Base-by-base conservation (phyloP, 2,113 vertebrate species). In the Thryonomys swinderianus region DNA sequence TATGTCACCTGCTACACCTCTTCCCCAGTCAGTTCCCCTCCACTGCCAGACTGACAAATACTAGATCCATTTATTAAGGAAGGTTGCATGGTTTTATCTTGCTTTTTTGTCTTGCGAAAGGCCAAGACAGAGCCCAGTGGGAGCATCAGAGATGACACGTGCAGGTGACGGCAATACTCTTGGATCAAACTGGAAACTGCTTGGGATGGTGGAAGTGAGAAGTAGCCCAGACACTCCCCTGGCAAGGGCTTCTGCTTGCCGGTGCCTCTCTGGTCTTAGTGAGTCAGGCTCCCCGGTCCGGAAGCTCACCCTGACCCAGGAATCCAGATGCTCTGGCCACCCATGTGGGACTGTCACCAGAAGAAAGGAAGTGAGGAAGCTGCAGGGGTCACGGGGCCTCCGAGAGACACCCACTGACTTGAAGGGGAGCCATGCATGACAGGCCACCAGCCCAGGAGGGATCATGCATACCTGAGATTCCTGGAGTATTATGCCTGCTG, bases 381-480 rank as follows among this genome's bases (percentile, higher is more conserved):
- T 66, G 27, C 0, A 23, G 73, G 69, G 81, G 51, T 17, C 21
- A 62, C 14, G 69, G 69, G 73, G 48, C 80, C 20, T 5, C 59
- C 64, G 13, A 87, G 88, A 64, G 74, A 14, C 21, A 48, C 12
- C 61, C 27, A 32, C 64, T 82, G 78, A 45, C 37, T 78, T 81
- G 86, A 71, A 90, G 85, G 90, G 93, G 83, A 97, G 51, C 91
- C 94, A 91, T 3, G 94, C 89, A 17, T 73, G 96, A 86, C 16
- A 1, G 5, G 78, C 94, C 91, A 51, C 11, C 59, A 91, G 79
- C 62, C 85, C 85, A 89, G 83, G 93, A 53, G 42, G 66, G 90
- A 59, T 67, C 69, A 20, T 25, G 37, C 93, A 91, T 96, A 79
- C 94, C 76, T 96, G 71, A 64, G 40, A 96, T 97, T 94, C 97